phyloP scores from a whole-genome alignment of 2,888 invertebrate species.

The Andrena camellia region DNA sequence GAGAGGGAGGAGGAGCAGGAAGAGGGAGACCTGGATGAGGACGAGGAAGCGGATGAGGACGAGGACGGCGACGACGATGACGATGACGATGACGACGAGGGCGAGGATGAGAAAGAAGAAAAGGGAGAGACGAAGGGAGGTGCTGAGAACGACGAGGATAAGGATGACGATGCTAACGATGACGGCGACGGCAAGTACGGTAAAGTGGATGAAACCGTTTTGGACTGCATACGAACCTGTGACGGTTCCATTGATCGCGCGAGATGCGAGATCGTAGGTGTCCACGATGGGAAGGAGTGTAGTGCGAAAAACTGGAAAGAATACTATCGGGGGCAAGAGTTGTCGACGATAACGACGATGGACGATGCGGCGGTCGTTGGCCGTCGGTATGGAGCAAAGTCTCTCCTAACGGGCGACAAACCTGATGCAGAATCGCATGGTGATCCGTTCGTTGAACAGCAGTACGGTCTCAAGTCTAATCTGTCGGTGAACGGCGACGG shows the following conservation, averaged over 20 bases:
- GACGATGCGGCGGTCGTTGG: conserved; percentile 87
- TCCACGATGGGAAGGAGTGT: conserved; percentile 86
- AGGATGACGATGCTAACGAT: conserved; percentile 61
- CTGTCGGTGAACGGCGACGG: conserved; percentile 88
- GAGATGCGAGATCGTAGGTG: conserved; percentile 90
- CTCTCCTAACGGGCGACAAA: conserved; percentile 91
- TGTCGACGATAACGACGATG: conserved; percentile 74
- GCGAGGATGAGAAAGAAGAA: conserved; percentile 6
- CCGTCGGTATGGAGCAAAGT: conserved; percentile 91
- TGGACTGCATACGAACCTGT: conserved; percentile 89
- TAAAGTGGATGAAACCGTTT: conserved; percentile 86
- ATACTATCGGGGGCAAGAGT: conserved; percentile 81
- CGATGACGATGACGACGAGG: not conserved
- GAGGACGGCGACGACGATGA: not conserved
- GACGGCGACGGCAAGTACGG: conserved; percentile 82
- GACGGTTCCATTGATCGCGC: conserved; percentile 90
- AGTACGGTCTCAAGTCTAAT: conserved; percentile 90
- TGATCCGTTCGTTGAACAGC: conserved; percentile 89
- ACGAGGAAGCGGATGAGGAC: not conserved
- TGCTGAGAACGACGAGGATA: conserved; percentile 13
- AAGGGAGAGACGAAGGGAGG: conserved; percentile 34
- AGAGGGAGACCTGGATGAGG: not conserved
- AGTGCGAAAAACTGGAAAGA: conserved; percentile 85
- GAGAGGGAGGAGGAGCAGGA: not conserved
- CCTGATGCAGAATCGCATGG: conserved; percentile 88